Base-by-base conservation (phyloP, 2,888 invertebrate genomes). In the Horisme vitalbata region DNA sequence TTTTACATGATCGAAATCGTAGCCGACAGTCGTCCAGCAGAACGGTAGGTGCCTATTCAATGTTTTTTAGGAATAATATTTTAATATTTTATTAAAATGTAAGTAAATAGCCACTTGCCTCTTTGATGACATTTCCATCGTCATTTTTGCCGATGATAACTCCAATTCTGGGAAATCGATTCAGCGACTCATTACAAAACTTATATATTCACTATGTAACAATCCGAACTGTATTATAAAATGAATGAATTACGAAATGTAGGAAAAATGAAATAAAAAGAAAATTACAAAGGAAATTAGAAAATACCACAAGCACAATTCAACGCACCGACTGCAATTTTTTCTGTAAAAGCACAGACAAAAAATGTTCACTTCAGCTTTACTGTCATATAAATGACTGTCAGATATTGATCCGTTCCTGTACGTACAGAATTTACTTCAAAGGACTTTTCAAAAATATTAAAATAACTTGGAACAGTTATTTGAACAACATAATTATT, bases 61-160 rank as follows among this genome's bases (percentile, higher is more conserved):
- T 26, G 5, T 26, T 26, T n/a, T n/a, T n/a, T n/a, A n/a, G n/a
- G n/a, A n/a, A 2, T 9, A 5, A 10, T 26, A 5, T 24, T 24
- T 10, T 1, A 8, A 24, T 10, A 4, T 4, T 24, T 10, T 8
- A 23, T 5, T 18, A 11, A 26, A 4, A 26, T 26, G 6, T 26
- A 8, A 11, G 7, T 4, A 26, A 53, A 55, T 18, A 5, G 18
- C 6, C 57, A 71, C 79, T 81, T 79, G 85, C 88, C 83, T 88
- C 68, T 88, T 88, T 49, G 89, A 86, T 70, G 88, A 81, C 77
- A 81, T 87, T 79, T 88, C 87, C 66, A 78, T 87, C 63, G 83
- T 87, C 87, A 88, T 88, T 75, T 79, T 82, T 57, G 63, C 51
- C 66, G 37, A 67, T 68, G 69, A 71, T 69, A 68, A 64, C 65